Evolutionary conservation across 2,888 invertebrate genomes (phyloP).

Genomic region (Sphaerophoria rueppellii): DNA sequence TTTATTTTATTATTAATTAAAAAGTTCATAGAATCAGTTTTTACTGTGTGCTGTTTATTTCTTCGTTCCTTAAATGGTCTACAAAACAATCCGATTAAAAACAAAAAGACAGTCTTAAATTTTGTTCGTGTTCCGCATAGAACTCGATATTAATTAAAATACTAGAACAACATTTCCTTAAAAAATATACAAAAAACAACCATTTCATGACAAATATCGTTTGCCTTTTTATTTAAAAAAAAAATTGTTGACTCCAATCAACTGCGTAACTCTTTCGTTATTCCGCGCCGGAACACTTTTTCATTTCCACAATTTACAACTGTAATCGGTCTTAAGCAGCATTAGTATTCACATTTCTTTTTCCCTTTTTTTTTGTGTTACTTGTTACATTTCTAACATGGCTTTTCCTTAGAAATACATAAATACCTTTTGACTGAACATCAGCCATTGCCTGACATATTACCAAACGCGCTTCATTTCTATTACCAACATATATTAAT

Average conservation of each 20-base stretch:
- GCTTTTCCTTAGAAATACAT: constrained; percentile 5
- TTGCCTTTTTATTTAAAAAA: constrained; percentile 17
- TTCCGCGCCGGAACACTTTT: constrained; percentile 3
- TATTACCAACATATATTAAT: constrained; percentile 69
- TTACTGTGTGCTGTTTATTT: no score
- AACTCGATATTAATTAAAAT: no score
- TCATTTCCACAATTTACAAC: constrained; percentile 52
- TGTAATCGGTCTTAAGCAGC: constrained; percentile 35
- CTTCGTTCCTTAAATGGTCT: no score
- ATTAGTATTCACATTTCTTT: constrained; percentile 13
- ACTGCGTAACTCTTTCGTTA: constrained; percentile 31
- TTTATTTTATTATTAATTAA: no score
- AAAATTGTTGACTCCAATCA: constrained; percentile 21
- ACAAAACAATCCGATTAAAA: no score
- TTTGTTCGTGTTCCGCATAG: no score
- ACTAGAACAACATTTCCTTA: no score
- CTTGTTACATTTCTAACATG: neutral
- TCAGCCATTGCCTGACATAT: constrained; percentile 62
- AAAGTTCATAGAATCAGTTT: no score
- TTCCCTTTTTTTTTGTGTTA: neutral
- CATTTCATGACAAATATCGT: neutral
- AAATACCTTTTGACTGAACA: constrained; percentile 34
- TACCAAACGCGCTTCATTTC: constrained; percentile 70
- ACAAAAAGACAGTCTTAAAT: no score
- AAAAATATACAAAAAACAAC: neutral